Conservation (phyloP, 2,888 invertebrate genomes). For the Octodonta nipae region DNA sequence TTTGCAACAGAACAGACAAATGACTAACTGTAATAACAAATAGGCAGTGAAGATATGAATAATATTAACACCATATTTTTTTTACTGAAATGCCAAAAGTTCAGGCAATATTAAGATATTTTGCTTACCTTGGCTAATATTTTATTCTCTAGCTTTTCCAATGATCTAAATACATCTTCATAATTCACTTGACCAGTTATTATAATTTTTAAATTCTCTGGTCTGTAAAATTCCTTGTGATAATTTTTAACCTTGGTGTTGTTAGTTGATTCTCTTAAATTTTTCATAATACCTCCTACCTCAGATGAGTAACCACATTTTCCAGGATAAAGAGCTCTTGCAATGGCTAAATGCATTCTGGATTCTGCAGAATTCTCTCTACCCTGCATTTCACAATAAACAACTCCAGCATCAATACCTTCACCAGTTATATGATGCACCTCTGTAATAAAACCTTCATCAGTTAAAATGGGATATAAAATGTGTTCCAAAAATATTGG, state of each 20-base stretch:
- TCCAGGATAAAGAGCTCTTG: conserved; percentile 63
- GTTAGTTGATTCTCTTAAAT: conserved; percentile 65
- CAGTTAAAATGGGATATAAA: conserved; percentile 67
- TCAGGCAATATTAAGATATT: too few relatives aligned
- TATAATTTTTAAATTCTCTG: conserved; percentile 75
- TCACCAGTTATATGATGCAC: conserved; percentile 82
- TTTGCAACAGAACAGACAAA: too few relatives aligned
- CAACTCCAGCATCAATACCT: conserved; percentile 83
- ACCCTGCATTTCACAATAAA: conserved; percentile 92
- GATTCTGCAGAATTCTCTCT: conserved; percentile 68
- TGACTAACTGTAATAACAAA: too few relatives aligned
- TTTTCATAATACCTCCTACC: conserved; percentile 74
- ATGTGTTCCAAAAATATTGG: conserved; percentile 87
- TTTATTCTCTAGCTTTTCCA: conserved; percentile 62
- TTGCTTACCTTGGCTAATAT: conserved; percentile 51
- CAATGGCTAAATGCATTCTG: conserved; percentile 49
- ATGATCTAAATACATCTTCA: conserved; percentile 57
- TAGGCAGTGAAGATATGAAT: not conserved
- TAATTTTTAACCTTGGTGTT: conserved; percentile 66
- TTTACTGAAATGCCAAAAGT: too few relatives aligned
- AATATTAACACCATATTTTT: too few relatives aligned
- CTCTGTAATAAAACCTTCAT: conserved; percentile 73
- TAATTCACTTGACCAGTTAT: conserved; percentile 70
- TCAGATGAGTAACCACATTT: conserved; percentile 72
- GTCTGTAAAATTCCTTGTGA: conserved; percentile 75